Base-by-base conservation (phyloP, 1,140 invertebrate genomes). In the Dendrolimus punctatus region DNA sequence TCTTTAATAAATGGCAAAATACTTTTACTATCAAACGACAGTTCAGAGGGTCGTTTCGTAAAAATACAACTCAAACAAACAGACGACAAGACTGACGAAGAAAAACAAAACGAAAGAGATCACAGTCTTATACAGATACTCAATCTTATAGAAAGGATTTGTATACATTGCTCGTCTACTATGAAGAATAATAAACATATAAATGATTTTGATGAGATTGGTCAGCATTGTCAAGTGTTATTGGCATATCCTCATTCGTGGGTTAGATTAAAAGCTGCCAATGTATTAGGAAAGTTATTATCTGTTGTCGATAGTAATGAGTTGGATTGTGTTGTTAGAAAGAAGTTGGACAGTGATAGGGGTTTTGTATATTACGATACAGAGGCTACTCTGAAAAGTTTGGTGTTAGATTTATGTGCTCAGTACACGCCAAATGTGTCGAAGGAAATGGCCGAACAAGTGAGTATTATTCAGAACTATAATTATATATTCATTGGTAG, bases 241-340 rank as follows among this genome's bases (percentile, higher is more conserved):
- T 88, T 90, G 8, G 89, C 76, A 0, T 88, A 90, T 62, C 88
- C 89, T 86, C 82, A 89, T 90, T 64, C 81, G 90, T 67, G 81
- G 92, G 93, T 97, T 4, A 90, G 95, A 51, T 84, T 95, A 46
- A 89, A 90, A 51, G 89, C 94, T 8, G 89, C 91, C 3, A 93
- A 96, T 73, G 88, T 96, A 42, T 76, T 97, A 36, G 92, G 92
- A 4, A 88, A 91, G 36, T 86, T 96, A 46, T 86, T 98, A 40
- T 85, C 89, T 5, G 68, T 88, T 1, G 89, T 93, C 54, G 88
- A 94, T 60, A 73, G 88, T 5, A 87, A 90, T 6, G 90, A 91
- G 55, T 72, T 95, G 40, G 80, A 89, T 42, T 57, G 80, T 52
- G 72, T 89, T 10, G 73, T 89, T 45, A 74, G 85, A 10, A 80